These are phyloP conservation scores for Crenuchus spilurus DNA, from an alignment of 2,797 vertebrate species.

Conservation along the genomic window DNA sequence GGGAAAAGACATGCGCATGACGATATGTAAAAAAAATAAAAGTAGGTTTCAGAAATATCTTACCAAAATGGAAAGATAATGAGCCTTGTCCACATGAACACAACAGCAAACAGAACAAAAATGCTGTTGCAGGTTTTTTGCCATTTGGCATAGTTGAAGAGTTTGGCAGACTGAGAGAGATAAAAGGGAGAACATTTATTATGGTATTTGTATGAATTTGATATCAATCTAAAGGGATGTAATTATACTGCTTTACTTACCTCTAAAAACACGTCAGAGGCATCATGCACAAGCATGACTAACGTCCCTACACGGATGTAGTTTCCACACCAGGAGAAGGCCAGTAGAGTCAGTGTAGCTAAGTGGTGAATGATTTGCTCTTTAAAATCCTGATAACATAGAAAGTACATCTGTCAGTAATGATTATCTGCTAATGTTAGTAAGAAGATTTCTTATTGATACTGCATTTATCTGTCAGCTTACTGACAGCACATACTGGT, in stretches of 20 bases:
- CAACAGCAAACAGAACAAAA: conserved; percentile 85
- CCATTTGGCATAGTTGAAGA: conserved; percentile 93
- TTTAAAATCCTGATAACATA: conserved; percentile 83
- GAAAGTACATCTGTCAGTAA: not conserved
- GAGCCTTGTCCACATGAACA: conserved; percentile 88
- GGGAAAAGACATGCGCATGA: no score
- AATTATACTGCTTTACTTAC: conserved; percentile 78
- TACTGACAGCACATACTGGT: no score
- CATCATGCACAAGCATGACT: conserved; percentile 89
- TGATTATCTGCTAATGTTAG: no score
- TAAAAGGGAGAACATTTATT: no score
- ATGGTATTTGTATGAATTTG: no score
- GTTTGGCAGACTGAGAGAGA: conserved; percentile 86
- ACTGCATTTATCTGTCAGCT: no score
- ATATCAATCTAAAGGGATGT: no score
- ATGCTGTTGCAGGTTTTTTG: conserved; percentile 83
- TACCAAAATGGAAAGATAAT: conserved; percentile 94
- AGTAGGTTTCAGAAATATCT: conserved; percentile 61
- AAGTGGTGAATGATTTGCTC: conserved; percentile 92
- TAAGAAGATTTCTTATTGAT: no score
- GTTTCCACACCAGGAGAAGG: conserved; percentile 91
- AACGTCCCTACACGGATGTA: conserved; percentile 90
- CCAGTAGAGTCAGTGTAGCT: conserved; percentile 86
- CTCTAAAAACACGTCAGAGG: conserved; percentile 92
- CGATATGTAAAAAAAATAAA: no score